Base-by-base conservation (phyloP, 92 coral and sea anemone genomes). In the Plumapathes pennacea region DNA sequence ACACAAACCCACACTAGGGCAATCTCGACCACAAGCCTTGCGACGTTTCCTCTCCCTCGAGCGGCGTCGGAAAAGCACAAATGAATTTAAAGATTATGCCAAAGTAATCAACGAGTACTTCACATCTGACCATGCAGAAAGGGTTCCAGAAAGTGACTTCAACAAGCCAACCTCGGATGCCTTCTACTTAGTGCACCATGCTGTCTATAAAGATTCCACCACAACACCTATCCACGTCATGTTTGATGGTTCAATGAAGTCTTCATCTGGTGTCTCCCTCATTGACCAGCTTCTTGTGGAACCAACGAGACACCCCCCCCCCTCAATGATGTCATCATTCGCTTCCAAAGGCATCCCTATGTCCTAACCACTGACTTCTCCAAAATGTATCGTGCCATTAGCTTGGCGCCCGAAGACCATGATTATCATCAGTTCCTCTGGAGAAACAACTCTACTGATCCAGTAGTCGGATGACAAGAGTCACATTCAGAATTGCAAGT, bases 401-500 rank as follows among this genome's bases (percentile, higher is more conserved):
- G 26, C 50, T 21, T 64, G 31, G 64, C 45, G n/a, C 39, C 51
- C 3, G 46, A 57, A 29, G 75, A 80, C 43, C 34, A 25, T 0
- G 81, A 80, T 42, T 57, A 54, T 12, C 76, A 72, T 25, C 62
- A 76, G 21, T 72, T 80, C 45, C 43, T 72, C n/a, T 72, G 81
- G 81, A 55, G 81, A 50, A 33, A 57, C 23, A 54, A 46, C 13
- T 67, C 55, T 25, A 0, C 64, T 17, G 78, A 69, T 0, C 66
- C 79, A 31, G 38, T 79, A 11, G 45, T 33, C 34, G 86, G 25
- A 79, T 79, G 86, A 79, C 74, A 2, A 62, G 74, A 71, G 80
- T 71, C 46, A 79, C 74, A 3, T 78, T 72, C 29, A 63, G 80
- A 29, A 53, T 72, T 12, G 37, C 80, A 30, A 64, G 74, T 29